Conservation (phyloP, 2,797 vertebrate species). For the Rhabdomys pumilio region DNA sequence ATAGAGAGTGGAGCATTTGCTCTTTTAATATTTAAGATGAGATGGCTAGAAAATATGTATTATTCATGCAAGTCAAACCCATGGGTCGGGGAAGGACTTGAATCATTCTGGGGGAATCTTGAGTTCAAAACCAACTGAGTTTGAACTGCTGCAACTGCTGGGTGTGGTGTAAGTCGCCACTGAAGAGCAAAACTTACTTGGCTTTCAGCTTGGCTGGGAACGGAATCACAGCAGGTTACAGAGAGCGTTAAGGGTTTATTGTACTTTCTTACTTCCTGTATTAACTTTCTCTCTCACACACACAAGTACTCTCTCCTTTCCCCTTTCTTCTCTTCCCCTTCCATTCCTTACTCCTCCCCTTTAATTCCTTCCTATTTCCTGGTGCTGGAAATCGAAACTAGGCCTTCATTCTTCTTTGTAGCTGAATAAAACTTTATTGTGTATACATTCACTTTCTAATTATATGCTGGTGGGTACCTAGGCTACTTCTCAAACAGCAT, state of each 20-base stretch:
- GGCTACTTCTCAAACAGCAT: not conserved
- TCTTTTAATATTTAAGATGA: not conserved
- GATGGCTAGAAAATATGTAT: slow-evolving; percentile 6
- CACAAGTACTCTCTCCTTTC: too few species aligned
- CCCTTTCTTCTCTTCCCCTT: not conserved
- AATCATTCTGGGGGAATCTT: not conserved
- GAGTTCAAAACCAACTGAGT: not conserved
- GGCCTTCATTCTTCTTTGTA: not conserved
- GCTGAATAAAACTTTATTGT: not conserved
- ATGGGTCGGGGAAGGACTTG: not conserved
- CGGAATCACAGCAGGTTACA: not conserved
- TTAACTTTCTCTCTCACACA: too few species aligned
- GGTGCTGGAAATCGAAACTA: not conserved
- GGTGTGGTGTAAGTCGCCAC: not conserved
- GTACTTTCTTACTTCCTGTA: not conserved
- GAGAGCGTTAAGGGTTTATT: not conserved
- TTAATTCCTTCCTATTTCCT: not conserved
- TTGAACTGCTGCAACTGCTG: not conserved
- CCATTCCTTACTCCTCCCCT: too few species aligned
- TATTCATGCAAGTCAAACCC: not conserved
- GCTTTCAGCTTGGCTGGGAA: not conserved
- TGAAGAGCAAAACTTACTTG: not conserved
- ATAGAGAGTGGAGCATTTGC: not conserved
- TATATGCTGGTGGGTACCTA: not conserved
- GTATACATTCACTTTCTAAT: not conserved